Evolutionary conservation across 2,113 vertebrate genomes (phyloP), one percentile per base, ranked within the genome.

Genomic region (Campylomormyrus numenius): DNA sequence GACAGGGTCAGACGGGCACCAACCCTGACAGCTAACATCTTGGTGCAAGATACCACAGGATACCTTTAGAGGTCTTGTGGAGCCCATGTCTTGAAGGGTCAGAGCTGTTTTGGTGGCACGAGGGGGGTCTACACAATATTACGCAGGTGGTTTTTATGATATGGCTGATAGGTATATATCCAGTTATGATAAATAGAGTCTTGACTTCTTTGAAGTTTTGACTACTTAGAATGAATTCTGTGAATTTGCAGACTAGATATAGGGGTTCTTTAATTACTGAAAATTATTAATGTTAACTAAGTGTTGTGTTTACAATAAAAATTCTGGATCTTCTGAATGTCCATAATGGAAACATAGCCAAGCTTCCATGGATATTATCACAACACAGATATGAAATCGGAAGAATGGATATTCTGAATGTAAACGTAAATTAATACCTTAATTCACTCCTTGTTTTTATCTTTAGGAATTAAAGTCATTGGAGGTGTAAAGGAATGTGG

Each of bases 391-490:
- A 66, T 66, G 9, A 27, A 27, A 66, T 10, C n/a, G n/a, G 15
- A 31, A 77, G 31, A 77, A 77, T 15, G 27, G 31, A 87, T 86
- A 21, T 83, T 83, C 31, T 46, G 5, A 87, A 52, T 35, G 50
- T 35, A 31, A 50, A 50, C 39, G 7, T 46, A 21, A 49, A 27
- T 85, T 10, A 42, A 85, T 48, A n/a, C 0, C 39, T n/a, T 85
- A 46, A 48, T 48, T 24, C 83, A 48, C 10, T 27, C 42, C 45
- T 45, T 45, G 9, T 74, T 56, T 91, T 48, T 5, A 77, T n/a
- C 15, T 45, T 52, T 91, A 98, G 97, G 97, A 90, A 97, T 98
- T 77, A 98, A 98, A 93, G 97, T 98, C 21, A 97, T 98, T 0
- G 97, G 97, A 13, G 97, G 97, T 86, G 95, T 98, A 91, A 97